Conservation (phyloP, 2,113 vertebrate species). For the Dinomys branickii region DNA sequence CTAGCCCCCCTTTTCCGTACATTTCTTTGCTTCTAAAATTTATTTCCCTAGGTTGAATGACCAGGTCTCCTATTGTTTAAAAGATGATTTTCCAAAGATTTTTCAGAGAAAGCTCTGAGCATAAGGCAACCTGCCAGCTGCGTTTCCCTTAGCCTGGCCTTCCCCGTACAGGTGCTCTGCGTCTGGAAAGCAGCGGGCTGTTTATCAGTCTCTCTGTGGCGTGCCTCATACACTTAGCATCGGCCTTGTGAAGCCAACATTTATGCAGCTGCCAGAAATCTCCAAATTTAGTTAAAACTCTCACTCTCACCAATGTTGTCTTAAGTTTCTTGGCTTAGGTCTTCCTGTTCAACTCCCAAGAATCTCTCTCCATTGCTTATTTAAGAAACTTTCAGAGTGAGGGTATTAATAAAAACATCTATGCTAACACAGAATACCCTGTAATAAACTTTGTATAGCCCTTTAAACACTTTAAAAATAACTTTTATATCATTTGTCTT, state of each 20-base stretch:
- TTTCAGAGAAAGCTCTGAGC: neutral
- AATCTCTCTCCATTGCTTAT: neutral
- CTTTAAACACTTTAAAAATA: slow-evolving; percentile 12
- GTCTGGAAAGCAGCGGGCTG: slow-evolving; percentile 6
- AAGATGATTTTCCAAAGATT: neutral
- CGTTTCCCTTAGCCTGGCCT: neutral
- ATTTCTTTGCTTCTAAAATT: slow-evolving; percentile 23
- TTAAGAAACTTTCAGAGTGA: slow-evolving; percentile 3
- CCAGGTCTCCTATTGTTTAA: neutral
- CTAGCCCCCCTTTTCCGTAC: neutral
- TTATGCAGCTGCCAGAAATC: slow-evolving; percentile 44
- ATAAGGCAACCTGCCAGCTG: neutral
- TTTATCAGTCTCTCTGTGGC: neutral
- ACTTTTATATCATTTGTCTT: slow-evolving; percentile 3
- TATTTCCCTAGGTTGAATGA: slow-evolving; percentile 23
- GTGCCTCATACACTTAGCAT: neutral
- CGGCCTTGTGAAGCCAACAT: neutral
- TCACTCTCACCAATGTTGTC: neutral
- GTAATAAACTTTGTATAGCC: neutral
- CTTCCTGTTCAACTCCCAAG: neutral
- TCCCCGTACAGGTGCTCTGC: neutral
- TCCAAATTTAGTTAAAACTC: slow-evolving; percentile 32
- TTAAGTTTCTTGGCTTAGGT: neutral
- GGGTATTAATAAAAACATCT: slow-evolving; percentile 8
- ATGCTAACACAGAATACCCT: neutral